phyloP scores from a whole-genome alignment of 2,888 invertebrate genomes.

The Stenodema calcarata region DNA sequence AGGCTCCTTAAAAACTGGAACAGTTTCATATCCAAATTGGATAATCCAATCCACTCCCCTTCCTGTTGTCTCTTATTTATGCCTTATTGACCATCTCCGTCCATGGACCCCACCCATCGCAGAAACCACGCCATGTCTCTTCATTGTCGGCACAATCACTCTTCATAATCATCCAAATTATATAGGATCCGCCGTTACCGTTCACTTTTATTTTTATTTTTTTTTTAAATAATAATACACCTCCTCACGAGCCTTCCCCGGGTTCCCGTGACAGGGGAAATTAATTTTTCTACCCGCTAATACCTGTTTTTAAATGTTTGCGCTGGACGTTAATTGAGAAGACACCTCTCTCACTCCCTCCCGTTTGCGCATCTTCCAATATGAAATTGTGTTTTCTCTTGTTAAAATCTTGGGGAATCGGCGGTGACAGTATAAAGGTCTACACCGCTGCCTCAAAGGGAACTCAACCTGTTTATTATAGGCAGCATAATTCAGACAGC shows the following conservation, averaged over 20 bases:
- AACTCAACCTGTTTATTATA: slow-evolving; percentile 13
- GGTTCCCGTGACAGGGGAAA: slow-evolving; percentile 29
- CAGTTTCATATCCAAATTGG: neutral
- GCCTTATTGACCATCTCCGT: slow-evolving; percentile 26
- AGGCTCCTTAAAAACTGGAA: neutral
- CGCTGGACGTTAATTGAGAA: slow-evolving; percentile 23
- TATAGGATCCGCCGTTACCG: slow-evolving; percentile 33
- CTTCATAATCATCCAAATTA: slow-evolving; percentile 38
- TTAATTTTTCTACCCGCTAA: slow-evolving; percentile 42
- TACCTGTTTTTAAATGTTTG: slow-evolving; percentile 36
- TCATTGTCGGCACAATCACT: slow-evolving; percentile 41
- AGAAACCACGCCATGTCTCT: slow-evolving; percentile 18
- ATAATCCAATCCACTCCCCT: no score
- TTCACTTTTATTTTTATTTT: slow-evolving; percentile 17
- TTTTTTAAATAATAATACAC: slow-evolving; percentile 36
- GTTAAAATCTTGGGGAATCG: neutral
- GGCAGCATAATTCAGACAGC: slow-evolving; percentile 9
- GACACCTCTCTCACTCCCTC: neutral
- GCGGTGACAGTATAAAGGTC: neutral
- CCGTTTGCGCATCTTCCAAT: neutral
- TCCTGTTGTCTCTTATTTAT: neutral
- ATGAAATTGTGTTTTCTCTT: slow-evolving; percentile 1
- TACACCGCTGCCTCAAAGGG: neutral
- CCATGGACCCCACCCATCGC: neutral
- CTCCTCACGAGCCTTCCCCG: slow-evolving; percentile 18